phyloP scores from a whole-genome alignment of 2,113 vertebrate genomes.

The Cavia aperea region DNA sequence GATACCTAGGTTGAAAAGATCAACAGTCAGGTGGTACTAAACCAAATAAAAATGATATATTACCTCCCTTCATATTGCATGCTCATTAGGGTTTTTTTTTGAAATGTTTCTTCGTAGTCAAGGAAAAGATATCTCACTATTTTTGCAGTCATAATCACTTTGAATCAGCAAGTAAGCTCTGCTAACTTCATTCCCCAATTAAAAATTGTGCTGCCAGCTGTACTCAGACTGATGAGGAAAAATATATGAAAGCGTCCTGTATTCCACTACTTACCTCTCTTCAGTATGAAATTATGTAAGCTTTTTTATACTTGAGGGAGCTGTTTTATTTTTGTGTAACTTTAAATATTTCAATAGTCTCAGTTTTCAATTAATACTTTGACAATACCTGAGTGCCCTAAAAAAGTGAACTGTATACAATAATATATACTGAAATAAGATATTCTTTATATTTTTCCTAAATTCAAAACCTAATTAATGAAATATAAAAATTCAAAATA shows the following conservation, averaged over 20 bases:
- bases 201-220: neutral
- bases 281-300: neutral
- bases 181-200: neutral
- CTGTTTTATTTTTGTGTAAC: neutral
- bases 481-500: neutral
- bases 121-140: conserved; percentile 5
- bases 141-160: neutral
- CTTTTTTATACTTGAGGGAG: neutral
- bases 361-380: neutral
- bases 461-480: neutral
- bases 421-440: neutral
- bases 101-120: neutral
- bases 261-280: neutral
- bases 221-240: neutral
- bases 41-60: conserved; percentile 22
- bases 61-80: neutral
- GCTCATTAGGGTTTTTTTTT: neutral
- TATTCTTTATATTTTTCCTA: neutral
- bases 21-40: neutral
- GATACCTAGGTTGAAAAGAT: neutral
- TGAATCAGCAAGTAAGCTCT: neutral
- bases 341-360: conserved; percentile 25
- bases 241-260: neutral
- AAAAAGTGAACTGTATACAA: neutral
- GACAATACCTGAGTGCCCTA: neutral